Evolutionary conservation across 2,888 invertebrate genomes (phyloP).

Genomic region (Cephus runcator): DNA sequence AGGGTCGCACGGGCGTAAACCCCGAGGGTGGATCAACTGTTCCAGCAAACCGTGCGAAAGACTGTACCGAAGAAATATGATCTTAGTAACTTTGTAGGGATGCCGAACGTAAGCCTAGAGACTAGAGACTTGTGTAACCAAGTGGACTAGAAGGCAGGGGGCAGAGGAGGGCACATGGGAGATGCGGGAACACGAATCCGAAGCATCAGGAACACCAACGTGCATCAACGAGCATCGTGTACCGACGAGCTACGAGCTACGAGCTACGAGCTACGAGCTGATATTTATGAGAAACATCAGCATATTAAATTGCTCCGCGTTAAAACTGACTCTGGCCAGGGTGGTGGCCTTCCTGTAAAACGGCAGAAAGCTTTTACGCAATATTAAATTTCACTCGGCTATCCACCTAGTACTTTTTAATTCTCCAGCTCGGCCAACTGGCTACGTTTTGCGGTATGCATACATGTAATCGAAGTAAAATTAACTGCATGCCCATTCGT

Average conservation of each 20-base stretch:
- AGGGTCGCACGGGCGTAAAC: no score
- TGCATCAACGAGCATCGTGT: not conserved
- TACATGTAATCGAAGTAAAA: no score
- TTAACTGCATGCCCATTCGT: no score
- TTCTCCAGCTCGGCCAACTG: not conserved
- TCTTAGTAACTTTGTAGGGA: no score
- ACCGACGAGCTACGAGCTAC: conserved; percentile 9
- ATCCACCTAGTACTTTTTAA: conserved; percentile 10
- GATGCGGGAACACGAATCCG: not conserved
- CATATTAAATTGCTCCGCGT: conserved; percentile 40
- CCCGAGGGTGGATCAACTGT: no score
- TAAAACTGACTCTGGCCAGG: conserved; percentile 32
- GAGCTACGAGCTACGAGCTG: conserved; percentile 20
- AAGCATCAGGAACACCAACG: conserved; percentile 12
- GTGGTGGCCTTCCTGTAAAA: conserved; percentile 14
- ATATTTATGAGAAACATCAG: conserved; percentile 39
- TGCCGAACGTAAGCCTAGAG: no score
- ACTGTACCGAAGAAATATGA: no score
- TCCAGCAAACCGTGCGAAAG: no score
- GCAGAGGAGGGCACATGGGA: no score
- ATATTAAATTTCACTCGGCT: conserved; percentile 30
- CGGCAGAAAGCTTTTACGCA: conserved; percentile 38
- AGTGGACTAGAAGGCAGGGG: no score
- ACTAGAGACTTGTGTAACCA: no score
- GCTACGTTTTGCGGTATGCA: not conserved